These are phyloP conservation scores for Fulmarus glacialis DNA, from an alignment of 2,113 vertebrate species.

Conservation along the genomic window DNA sequence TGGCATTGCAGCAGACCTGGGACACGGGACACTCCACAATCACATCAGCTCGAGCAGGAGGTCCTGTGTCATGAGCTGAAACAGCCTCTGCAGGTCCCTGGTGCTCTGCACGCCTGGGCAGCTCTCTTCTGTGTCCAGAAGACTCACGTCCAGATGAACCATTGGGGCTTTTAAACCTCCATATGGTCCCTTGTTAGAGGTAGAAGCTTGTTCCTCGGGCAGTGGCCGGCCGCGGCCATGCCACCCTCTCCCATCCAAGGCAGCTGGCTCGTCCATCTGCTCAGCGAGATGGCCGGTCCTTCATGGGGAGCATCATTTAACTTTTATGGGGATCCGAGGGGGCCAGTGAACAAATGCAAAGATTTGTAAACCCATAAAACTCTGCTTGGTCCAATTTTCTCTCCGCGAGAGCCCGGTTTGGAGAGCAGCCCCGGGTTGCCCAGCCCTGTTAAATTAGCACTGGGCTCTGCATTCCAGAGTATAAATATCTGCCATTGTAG, in stretches of 20 bases:
- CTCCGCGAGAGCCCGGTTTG: not conserved
- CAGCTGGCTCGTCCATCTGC: not conserved
- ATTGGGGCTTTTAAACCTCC: rapidly evolving
- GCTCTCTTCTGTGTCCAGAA: not conserved
- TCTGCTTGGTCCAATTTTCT: not conserved
- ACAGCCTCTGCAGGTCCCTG: not conserved
- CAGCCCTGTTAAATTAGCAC: slow-evolving; percentile 38
- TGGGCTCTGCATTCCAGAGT: slow-evolving; percentile 66
- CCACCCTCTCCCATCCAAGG: not conserved
- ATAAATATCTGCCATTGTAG: slow-evolving; percentile 76
- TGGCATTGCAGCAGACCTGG: rapidly evolving
- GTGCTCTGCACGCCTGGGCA: rapidly evolving
- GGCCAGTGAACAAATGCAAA: not conserved
- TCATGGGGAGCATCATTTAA: not conserved
- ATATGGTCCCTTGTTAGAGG: rapidly evolving
- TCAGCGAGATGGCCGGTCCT: rapidly evolving
- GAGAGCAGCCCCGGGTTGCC: not conserved
- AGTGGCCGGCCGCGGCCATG: rapidly evolving
- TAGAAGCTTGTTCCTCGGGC: not conserved
- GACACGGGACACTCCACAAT: not conserved
- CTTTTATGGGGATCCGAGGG: not conserved
- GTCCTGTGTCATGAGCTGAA: not conserved
- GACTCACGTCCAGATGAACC: rapidly evolving
- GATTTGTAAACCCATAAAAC: not conserved
- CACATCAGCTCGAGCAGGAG: not conserved